Conservation (phyloP, 30 jellyfish, hydroid and myxozoan species). For the Sanderia malayensis region DNA sequence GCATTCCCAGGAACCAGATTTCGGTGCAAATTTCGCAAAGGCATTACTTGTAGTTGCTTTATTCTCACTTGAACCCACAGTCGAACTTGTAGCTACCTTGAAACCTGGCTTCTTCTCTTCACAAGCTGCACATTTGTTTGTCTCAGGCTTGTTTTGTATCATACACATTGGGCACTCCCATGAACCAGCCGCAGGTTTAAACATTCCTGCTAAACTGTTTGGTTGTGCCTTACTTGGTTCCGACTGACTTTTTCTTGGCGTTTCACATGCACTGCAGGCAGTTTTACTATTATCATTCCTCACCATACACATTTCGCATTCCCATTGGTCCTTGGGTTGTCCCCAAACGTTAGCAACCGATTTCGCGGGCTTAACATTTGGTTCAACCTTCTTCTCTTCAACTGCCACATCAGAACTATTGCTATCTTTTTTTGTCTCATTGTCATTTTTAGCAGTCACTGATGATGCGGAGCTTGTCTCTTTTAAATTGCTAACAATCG, state of each 20-base stretch:
- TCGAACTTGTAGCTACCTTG: not conserved
- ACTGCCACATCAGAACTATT: not conserved
- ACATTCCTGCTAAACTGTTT: conserved; percentile 3
- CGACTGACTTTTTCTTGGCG: not conserved
- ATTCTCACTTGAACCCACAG: not conserved
- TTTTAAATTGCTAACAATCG: not conserved
- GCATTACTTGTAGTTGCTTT: conserved; percentile 2
- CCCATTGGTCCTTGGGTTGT: conserved; percentile 46
- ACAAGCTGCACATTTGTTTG: conserved; percentile 59
- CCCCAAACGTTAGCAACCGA: not conserved
- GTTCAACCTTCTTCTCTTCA: not conserved
- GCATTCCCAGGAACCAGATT: conserved; percentile 78
- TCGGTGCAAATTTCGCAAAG: conserved; percentile 34
- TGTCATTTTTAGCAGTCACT: not conserved
- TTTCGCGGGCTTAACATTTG: not conserved
- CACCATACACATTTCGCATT: conserved; percentile 64
- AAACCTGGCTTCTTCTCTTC: conserved; percentile 24
- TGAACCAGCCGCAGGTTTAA: conserved; percentile 14
- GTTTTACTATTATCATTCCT: conserved; percentile 12
- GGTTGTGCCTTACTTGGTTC: not conserved
- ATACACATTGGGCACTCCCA: conserved; percentile 73
- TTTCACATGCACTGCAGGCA: conserved; percentile 61
- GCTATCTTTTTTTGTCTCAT: not conserved
- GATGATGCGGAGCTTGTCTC: not conserved
- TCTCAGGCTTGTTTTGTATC: conserved; percentile 19